Conservation (phyloP, 2,113 vertebrate species). For the Hylia prasina region DNA sequence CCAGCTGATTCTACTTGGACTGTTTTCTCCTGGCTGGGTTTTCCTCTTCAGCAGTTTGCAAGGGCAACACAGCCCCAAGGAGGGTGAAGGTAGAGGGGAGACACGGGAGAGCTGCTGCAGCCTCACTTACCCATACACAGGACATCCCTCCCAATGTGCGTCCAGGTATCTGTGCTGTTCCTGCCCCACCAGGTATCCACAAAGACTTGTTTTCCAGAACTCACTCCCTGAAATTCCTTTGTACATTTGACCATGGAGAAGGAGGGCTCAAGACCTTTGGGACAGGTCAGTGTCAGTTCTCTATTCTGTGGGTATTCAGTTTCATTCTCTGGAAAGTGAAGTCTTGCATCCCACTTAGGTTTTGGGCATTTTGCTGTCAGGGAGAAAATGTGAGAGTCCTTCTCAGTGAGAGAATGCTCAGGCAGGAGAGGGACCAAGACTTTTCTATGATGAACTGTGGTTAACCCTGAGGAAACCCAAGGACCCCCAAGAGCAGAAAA, state of each 20-base stretch:
- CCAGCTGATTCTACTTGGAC: fast-evolving
- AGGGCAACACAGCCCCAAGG: not conserved
- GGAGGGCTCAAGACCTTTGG: not conserved
- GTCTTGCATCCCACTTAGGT: not conserved
- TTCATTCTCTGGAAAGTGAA: fast-evolving
- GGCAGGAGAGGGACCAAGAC: not conserved
- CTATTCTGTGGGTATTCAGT: fast-evolving
- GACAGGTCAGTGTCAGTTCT: not conserved
- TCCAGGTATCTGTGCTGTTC: not conserved
- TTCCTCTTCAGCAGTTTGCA: not conserved
- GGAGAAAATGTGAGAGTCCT: not conserved
- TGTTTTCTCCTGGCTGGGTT: not conserved
- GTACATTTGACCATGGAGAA: not conserved
- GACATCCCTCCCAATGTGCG: fast-evolving
- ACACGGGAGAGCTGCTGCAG: not conserved
- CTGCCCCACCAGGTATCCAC: not conserved
- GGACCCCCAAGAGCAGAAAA: not conserved
- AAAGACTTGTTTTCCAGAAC: fast-evolving
- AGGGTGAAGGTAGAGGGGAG: not conserved
- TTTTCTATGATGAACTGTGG: not conserved
- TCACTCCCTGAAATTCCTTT: fast-evolving
- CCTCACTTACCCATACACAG: not conserved
- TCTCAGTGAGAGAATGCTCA: not conserved
- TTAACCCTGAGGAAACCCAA: not conserved
- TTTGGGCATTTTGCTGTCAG: not conserved